Percentiles rank a stretch among this genome's conserved stretches.
These are phyloP conservation scores for Mystacornis crossleyi DNA, from an alignment of 2,113 vertebrate genomes.

Conservation along the genomic window DNA sequence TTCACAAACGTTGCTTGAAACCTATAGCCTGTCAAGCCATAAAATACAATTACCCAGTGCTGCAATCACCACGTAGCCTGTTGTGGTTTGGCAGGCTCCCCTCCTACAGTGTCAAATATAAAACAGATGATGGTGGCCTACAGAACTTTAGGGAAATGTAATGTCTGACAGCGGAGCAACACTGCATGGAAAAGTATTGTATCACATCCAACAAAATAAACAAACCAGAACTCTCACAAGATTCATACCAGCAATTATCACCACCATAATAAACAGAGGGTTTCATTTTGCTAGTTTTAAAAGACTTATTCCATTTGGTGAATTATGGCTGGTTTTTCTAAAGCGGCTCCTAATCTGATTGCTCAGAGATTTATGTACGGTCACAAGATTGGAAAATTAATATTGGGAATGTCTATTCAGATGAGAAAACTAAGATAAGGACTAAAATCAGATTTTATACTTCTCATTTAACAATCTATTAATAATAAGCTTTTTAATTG, in stretches of 20 bases:
- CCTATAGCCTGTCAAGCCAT: not conserved
- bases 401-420: not conserved
- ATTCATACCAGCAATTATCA: not conserved
- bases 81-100: conserved; percentile 7
- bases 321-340: not conserved
- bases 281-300: not conserved
- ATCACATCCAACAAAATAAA: not conserved
- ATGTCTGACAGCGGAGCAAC: not conserved
- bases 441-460: not conserved
- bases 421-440: not conserved
- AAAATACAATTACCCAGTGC: not conserved
- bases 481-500: not conserved
- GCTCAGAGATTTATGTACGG: not conserved
- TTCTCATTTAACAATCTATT: not conserved
- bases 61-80: not conserved
- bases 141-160: not conserved
- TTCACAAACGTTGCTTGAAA: not conserved
- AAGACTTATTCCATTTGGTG: not conserved
- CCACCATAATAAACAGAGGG: not conserved
- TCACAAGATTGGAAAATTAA: not conserved
- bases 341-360: not conserved
- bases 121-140: not conserved
- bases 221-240: not conserved
- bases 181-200: not conserved
- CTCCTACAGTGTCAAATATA: not conserved